Conservation (phyloP, 2,888 invertebrate species). For the Tipula unca region DNA sequence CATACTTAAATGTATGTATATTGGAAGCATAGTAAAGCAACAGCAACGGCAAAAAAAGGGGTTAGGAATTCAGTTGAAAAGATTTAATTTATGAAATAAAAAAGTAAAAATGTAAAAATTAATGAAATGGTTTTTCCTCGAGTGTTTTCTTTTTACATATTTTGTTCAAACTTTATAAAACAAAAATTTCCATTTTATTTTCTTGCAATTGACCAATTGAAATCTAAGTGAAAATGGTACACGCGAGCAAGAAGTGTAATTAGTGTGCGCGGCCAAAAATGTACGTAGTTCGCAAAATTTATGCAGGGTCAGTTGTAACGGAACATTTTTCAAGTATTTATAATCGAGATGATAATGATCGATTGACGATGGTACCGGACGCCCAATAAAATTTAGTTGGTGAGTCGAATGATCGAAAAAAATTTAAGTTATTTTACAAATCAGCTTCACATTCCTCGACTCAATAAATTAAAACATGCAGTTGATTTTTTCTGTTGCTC, state of each 20-base stretch:
- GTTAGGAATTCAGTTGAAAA: background rate
- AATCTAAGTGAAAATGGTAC: background rate
- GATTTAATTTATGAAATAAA: conserved; percentile 3
- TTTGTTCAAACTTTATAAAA: background rate
- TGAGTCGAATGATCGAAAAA: too few relatives aligned
- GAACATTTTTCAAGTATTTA: too few relatives aligned
- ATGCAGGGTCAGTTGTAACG: too few relatives aligned
- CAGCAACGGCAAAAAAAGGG: background rate
- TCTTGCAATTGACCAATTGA: background rate
- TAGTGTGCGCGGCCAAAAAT: too few relatives aligned
- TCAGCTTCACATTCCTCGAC: too few relatives aligned
- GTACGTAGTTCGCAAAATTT: too few relatives aligned
- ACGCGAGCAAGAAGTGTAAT: background rate
- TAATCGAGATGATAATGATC: too few relatives aligned
- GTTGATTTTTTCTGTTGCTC: too few relatives aligned
- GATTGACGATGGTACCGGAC: too few relatives aligned
- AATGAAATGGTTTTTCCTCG: background rate
- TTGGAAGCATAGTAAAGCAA: background rate
- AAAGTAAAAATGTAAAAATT: background rate
- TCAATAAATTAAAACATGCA: too few relatives aligned
- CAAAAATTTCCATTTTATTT: background rate
- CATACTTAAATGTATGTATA: background rate
- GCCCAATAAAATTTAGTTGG: too few relatives aligned
- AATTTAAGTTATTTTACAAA: too few relatives aligned
- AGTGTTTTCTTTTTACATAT: background rate